Percentiles rank a stretch among this genome's conserved stretches.
Evolutionary conservation across 1,140 invertebrate species (phyloP).

Genomic region (Zaprionus taronus): DNA sequence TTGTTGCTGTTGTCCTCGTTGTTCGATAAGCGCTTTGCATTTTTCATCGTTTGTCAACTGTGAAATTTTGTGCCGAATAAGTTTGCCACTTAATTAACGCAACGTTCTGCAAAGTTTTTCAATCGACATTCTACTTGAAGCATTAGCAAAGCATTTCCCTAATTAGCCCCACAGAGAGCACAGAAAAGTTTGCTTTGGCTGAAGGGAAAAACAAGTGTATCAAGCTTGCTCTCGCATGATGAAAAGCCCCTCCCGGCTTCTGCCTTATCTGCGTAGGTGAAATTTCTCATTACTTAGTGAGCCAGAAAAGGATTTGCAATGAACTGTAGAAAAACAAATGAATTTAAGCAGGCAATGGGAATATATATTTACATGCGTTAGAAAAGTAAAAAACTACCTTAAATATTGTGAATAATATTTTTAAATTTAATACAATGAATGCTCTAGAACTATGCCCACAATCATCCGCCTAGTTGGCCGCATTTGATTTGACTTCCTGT

Average conservation of each 20-base stretch:
- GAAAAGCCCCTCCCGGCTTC: background rate
- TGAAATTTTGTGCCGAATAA: constrained; percentile 37
- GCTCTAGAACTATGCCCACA: background rate
- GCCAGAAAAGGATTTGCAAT: background rate
- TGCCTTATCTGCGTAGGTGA: background rate
- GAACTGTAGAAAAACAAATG: constrained; percentile 3
- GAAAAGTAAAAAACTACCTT: background rate
- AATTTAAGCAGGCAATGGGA: background rate
- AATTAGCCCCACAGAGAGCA: constrained; percentile 31
- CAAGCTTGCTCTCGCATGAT: background rate
- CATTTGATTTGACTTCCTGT: constrained; percentile 16
- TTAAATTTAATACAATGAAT: background rate
- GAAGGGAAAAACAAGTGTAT: constrained; percentile 2
- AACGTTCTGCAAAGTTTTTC: constrained; percentile 36
- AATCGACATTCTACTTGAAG: constrained; percentile 36
- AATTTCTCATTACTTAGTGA: background rate
- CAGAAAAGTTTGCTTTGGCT: background rate
- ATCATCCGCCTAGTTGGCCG: background rate
- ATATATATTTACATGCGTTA: too few relatives aligned
- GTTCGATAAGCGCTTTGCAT: constrained; percentile 39
- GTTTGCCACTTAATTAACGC: constrained; percentile 44
- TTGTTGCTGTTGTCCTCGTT: background rate
- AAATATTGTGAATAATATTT: background rate
- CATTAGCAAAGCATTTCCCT: constrained; percentile 38
- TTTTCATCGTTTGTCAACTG: constrained; percentile 49